A percentile compares a stretch with the other conserved stretches of the same genome.
Conservation (phyloP, 2,888 invertebrate species). For the Belgica antarctica region DNA sequence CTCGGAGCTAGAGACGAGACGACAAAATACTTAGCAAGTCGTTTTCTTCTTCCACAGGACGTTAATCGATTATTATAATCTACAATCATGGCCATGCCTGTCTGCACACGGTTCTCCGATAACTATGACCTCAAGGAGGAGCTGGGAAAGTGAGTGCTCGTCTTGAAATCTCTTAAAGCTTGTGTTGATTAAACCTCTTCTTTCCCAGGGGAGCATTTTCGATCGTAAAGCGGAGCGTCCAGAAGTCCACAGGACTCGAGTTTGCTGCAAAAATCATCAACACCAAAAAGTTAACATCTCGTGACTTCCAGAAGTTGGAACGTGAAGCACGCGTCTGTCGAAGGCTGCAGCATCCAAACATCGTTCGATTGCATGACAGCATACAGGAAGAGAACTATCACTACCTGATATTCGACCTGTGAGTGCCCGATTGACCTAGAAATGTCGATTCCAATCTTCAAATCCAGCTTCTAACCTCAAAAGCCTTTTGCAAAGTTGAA, state of each 20-base stretch:
- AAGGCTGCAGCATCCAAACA: conserved; percentile 95
- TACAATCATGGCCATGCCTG: conserved; percentile 30
- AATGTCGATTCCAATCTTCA: too few species aligned
- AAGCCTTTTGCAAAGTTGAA: background rate
- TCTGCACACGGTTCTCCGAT: conserved; percentile 89
- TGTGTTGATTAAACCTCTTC: background rate
- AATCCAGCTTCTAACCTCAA: too few species aligned
- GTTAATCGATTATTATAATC: background rate
- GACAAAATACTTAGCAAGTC: background rate
- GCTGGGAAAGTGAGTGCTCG: conserved; percentile 62
- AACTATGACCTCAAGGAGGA: conserved; percentile 97
- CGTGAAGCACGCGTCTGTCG: conserved; percentile 96
- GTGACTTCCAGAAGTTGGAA: conserved; percentile 97
- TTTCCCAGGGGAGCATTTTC: conserved; percentile 81
- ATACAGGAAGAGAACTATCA: conserved; percentile 97
- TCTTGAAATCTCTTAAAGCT: background rate
- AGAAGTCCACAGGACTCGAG: conserved; percentile 89
- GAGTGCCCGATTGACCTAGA: too few species aligned
- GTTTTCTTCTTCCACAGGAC: background rate
- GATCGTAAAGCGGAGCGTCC: conserved; percentile 92
- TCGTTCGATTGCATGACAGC: conserved; percentile 95
- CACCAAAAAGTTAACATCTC: conserved; percentile 91
- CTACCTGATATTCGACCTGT: conserved; percentile 94
- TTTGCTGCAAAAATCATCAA: conserved; percentile 99
- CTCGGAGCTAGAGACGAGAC: background rate